Conservation (phyloP, 2,113 vertebrate genomes). For the Zosterops lateralis region DNA sequence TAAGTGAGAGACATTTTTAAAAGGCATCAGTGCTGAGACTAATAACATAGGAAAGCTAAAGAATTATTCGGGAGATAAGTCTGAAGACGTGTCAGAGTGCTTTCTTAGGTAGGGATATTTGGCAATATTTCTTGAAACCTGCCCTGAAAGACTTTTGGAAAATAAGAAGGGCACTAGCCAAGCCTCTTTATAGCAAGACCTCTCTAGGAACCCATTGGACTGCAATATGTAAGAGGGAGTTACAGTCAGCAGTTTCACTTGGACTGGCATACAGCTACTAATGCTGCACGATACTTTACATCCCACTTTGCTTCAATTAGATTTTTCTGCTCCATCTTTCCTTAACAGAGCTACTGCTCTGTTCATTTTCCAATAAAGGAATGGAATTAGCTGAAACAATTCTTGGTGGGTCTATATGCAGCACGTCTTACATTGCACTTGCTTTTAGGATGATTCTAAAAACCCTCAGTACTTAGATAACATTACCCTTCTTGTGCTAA, state of each 20-base stretch:
- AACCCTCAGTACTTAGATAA: not conserved
- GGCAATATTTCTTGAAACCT: not conserved
- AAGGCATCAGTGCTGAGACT: not conserved
- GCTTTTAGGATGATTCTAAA: not conserved
- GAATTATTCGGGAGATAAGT: not conserved
- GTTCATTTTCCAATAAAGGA: not conserved
- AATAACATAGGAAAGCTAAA: not conserved
- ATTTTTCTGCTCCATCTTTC: not conserved
- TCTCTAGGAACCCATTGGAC: not conserved
- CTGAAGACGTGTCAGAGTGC: not conserved
- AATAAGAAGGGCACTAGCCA: not conserved
- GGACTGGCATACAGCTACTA: not conserved
- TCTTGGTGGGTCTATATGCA: not conserved
- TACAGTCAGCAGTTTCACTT: not conserved
- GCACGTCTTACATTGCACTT: not conserved
- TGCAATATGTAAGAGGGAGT: not conserved
- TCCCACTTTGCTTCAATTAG: not conserved
- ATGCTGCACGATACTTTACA: not conserved
- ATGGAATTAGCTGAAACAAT: not conserved
- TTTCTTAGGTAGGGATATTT: not conserved
- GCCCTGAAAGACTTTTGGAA: not conserved
- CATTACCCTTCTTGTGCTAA: not conserved
- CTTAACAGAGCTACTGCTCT: not conserved
- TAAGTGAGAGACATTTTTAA: not conserved
- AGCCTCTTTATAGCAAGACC: not conserved